These are phyloP conservation scores for Phataginus tetradactyla DNA, from an alignment of 2,797 vertebrate species.

Conservation along the genomic window DNA sequence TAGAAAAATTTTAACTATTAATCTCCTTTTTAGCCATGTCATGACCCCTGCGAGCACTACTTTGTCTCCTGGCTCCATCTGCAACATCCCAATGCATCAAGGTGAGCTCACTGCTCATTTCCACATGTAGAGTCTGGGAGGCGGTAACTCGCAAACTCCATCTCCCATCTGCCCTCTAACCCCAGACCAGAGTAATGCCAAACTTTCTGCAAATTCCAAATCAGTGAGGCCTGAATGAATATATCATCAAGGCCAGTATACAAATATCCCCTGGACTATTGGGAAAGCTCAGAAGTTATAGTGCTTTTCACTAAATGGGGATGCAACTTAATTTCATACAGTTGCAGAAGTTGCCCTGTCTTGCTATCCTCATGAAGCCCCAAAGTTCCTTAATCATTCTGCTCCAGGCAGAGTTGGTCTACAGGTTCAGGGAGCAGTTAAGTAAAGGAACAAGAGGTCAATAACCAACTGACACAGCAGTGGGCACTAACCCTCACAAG, in stretches of 20 bases:
- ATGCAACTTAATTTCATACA: neutral
- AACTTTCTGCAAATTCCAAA: neutral
- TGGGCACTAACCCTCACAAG: rapidly evolving
- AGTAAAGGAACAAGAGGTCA: neutral
- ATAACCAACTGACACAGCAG: rapidly evolving
- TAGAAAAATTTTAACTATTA: neutral
- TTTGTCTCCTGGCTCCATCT: neutral
- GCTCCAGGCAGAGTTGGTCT: rapidly evolving
- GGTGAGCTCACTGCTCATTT: rapidly evolving
- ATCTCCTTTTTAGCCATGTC: neutral
- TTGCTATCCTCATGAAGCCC: neutral
- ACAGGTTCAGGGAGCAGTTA: neutral
- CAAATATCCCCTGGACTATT: neutral
- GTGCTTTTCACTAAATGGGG: neutral
- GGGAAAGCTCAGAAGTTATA: neutral
- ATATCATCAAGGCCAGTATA: neutral
- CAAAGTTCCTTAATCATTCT: neutral
- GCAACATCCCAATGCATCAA: rapidly evolving
- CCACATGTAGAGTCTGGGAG: neutral
- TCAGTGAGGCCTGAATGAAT: neutral
- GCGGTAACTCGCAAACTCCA: rapidly evolving
- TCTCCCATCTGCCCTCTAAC: neutral
- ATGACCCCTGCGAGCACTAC: neutral
- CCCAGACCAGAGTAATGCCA: neutral
- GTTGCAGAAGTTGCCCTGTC: too few species aligned